These are phyloP conservation scores for Schrankia costaestrigalis DNA, from an alignment of 2,888 invertebrate species.

Conservation along the genomic window DNA sequence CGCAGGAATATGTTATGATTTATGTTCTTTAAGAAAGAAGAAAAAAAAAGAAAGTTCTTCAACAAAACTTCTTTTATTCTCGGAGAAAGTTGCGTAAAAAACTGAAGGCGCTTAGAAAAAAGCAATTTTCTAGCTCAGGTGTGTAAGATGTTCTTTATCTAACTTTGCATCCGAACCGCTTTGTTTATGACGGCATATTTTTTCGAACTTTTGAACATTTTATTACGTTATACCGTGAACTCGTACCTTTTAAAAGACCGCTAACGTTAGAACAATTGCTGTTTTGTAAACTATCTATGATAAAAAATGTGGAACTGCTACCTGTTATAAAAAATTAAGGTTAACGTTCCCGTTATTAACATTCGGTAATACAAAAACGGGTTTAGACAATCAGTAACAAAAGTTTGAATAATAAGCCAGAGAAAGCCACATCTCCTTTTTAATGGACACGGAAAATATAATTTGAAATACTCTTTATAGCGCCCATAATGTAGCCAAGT, in stretches of 20 bases:
- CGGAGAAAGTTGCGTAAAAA: slow-evolving; percentile 78
- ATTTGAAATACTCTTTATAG: slow-evolving; percentile 80
- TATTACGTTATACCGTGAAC: slow-evolving; percentile 70
- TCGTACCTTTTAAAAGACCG: slow-evolving; percentile 55
- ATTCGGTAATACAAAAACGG: slow-evolving; percentile 24
- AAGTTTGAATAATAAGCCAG: slow-evolving; percentile 56
- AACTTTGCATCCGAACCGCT: slow-evolving; percentile 79
- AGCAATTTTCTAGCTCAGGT: slow-evolving; percentile 81
- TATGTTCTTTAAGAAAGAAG: slow-evolving; percentile 53
- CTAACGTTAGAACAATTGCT: slow-evolving; percentile 58
- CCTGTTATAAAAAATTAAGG: slow-evolving; percentile 47
- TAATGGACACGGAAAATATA: slow-evolving; percentile 78
- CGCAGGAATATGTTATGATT: slow-evolving; percentile 62
- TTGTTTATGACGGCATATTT: slow-evolving; percentile 78
- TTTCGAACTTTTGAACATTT: slow-evolving; percentile 78
- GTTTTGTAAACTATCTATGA: slow-evolving; percentile 57
- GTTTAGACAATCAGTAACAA: slow-evolving; percentile 39
- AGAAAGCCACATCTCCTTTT: slow-evolving; percentile 67
- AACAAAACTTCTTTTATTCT: slow-evolving; percentile 77
- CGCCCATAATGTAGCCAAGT: slow-evolving; percentile 77
- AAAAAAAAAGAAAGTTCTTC: slow-evolving; percentile 73
- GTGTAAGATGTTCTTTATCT: slow-evolving; percentile 81
- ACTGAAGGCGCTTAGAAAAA: slow-evolving; percentile 78
- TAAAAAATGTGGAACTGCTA: slow-evolving; percentile 53
- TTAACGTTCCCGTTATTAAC: slow-evolving; percentile 26